Conservation (phyloP, 2,113 vertebrate genomes). For the Pseudopipra pipra region DNA sequence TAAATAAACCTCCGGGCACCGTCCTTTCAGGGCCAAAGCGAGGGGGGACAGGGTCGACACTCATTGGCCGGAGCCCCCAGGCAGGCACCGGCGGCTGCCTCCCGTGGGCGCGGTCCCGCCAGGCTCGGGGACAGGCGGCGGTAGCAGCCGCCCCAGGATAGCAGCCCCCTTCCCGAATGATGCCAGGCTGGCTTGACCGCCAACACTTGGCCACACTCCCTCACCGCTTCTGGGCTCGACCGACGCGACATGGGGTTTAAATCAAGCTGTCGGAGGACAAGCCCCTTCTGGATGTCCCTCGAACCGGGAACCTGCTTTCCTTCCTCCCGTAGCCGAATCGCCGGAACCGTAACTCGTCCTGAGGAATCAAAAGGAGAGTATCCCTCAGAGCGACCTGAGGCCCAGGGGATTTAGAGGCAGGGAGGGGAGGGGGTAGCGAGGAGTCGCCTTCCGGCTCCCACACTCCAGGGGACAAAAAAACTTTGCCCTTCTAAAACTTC, state of each 20-base stretch:
- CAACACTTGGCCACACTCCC: background rate
- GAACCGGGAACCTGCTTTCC: background rate
- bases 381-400: background rate
- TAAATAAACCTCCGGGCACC: background rate
- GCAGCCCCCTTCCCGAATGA: no score
- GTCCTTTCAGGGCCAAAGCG: background rate
- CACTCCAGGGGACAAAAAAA: background rate
- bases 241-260: background rate
- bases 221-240: background rate
- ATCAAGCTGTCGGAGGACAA: background rate
- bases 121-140: background rate
- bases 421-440: rapidly evolving
- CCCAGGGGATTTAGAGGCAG: background rate
- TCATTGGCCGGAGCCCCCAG: background rate
- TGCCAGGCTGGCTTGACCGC: background rate
- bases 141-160: background rate
- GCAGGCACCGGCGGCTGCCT: background rate
- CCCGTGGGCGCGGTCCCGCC: background rate
- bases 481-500: background rate
- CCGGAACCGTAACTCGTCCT: no score
- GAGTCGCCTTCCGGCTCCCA: background rate
- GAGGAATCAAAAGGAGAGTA: background rate
- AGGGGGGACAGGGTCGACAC: no score
- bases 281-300: background rate
- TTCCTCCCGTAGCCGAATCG: no score